Evolutionary conservation across 2,113 vertebrate species (phyloP).

Genomic region (Lanius collurio): DNA sequence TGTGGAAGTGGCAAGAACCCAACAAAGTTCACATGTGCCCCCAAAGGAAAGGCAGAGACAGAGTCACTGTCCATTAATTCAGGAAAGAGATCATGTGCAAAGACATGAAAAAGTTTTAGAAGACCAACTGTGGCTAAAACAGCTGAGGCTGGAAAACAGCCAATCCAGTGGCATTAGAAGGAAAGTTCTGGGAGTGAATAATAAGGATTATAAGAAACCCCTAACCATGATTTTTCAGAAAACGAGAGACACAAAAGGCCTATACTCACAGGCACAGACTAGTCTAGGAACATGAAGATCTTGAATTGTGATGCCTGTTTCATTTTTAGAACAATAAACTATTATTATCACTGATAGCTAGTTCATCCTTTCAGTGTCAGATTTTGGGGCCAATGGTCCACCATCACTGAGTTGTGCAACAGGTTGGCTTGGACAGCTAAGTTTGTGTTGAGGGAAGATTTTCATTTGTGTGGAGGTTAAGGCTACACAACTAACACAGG

Average conservation of each 20-base stretch:
- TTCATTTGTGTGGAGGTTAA: background rate
- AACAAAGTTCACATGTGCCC: no score
- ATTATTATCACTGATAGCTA: background rate
- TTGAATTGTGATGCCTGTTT: background rate
- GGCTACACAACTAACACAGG: background rate
- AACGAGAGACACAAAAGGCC: background rate
- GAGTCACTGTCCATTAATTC: background rate
- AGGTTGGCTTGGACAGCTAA: background rate
- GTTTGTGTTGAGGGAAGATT: background rate
- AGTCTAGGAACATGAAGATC: background rate
- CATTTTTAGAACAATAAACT: background rate
- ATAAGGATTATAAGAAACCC: background rate
- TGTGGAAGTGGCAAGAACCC: background rate
- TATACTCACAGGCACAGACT: accelerated
- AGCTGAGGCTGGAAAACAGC: background rate
- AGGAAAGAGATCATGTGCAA: background rate
- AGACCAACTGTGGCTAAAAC: background rate
- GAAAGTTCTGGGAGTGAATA: background rate
- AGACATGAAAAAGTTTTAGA: background rate
- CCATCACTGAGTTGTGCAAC: accelerated
- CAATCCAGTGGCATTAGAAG: background rate
- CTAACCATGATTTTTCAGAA: background rate
- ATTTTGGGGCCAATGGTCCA: background rate
- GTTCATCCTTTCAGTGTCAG: background rate
- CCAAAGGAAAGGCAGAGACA: background rate